These are phyloP conservation scores for Caenorhabditis japonica DNA, from an alignment of 2,888 invertebrate species.

Conservation along the genomic window DNA sequence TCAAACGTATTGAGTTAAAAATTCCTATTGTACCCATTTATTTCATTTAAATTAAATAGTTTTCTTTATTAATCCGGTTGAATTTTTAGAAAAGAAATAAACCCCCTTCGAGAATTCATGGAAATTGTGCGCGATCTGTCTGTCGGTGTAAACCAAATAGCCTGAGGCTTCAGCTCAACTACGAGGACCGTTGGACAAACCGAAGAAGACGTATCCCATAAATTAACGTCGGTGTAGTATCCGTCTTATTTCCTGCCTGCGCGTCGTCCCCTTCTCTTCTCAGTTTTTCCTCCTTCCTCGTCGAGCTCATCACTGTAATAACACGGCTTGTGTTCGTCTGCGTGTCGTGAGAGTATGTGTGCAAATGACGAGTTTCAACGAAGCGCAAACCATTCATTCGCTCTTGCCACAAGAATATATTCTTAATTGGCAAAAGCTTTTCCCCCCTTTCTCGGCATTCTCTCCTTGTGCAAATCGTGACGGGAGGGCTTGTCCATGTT, in stretches of 20 bases:
- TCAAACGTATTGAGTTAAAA: too few relatives aligned
- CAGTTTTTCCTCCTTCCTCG: constrained; percentile 16
- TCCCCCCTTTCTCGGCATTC: constrained; percentile 12
- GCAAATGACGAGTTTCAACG: constrained; percentile 50
- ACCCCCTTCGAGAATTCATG: too few relatives aligned
- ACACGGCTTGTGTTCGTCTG: constrained; percentile 10
- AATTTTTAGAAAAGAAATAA: too few relatives aligned
- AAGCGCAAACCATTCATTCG: constrained; percentile 47
- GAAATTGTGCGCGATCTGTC: too few relatives aligned
- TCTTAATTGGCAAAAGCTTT: constrained; percentile 37
- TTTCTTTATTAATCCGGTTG: too few relatives aligned
- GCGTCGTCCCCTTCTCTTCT: not conserved
- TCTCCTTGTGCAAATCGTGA: constrained; percentile 36
- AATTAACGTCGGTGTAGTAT: constrained; percentile 31
- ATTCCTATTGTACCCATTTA: too few relatives aligned
- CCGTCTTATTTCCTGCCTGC: constrained; percentile 15
- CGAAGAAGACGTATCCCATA: constrained; percentile 30
- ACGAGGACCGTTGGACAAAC: too few relatives aligned
- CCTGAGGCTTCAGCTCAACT: constrained; percentile 21
- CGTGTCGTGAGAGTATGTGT: constrained; percentile 11
- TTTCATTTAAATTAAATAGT: too few relatives aligned
- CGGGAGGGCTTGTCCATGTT: constrained; percentile 30
- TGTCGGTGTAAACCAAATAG: constrained; percentile 25
- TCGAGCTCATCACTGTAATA: constrained; percentile 30
- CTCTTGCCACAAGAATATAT: constrained; percentile 43